Evolutionary conservation across 2,113 vertebrate species (phyloP), one percentile per base, ranked within the genome.

Genomic region (Ceyx cyanopectus): DNA sequence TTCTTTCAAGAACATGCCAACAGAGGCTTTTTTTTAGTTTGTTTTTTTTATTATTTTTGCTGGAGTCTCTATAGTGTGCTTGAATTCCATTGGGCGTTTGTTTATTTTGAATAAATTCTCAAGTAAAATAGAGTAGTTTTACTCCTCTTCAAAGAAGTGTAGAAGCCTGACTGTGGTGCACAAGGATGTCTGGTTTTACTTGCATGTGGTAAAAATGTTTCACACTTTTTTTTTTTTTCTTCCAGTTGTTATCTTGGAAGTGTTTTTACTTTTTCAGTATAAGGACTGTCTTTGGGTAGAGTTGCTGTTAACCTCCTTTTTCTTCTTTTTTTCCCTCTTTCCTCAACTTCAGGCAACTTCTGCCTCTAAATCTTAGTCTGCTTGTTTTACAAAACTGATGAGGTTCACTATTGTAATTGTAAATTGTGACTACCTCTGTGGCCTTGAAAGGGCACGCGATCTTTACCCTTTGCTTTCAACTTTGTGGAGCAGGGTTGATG

Each of bases 91-190:
- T 57, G 94, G 86, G 91, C 37, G 62, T 95, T 95, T 77, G 67
- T 94, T 95, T 94, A 90, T 90, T 97, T 86, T 70, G 53, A 93
- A 93, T 92, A 89, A 70, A 77, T 93, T 88, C 81, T 79, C 76
- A 43, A 78, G 80, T 75, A 62, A 43, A 56, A 88, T 61, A 29
- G 14, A 62, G 61, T 43, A 58, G 27, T 68, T 85, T 51, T 91
- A 34, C 45, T 90, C 3, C 23, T 91, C 15, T 89, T 86, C 37
- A 30, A 27, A 79, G 66, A 75, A 60, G 79, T 81, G 58, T 20
- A 77, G 68, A 74, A 92, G 53, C 79, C 20, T 92, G 79, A 91
- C 83, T 7, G 0, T 53, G 24, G 30, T 41, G 27, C 2, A 1
- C 21, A 41, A 23, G 40, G 46, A 32, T 85, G 45, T 72, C 85